Conservation (phyloP, 1,140 invertebrate species). For the Gonioctena quinquepunctata region DNA sequence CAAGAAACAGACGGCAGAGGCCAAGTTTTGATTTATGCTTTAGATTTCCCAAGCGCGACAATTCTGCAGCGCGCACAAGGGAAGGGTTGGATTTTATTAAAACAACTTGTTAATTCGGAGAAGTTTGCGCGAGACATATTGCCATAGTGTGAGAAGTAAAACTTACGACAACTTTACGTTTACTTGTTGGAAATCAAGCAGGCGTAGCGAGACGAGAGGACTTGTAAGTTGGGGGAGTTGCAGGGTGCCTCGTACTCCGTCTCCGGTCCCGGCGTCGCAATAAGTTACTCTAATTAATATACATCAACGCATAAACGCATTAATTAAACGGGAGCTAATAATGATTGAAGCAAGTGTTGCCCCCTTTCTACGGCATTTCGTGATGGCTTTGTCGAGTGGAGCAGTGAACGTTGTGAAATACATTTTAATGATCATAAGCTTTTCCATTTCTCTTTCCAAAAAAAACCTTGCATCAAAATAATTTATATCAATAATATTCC, state of each 20-base stretch:
- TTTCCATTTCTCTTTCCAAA: too few species aligned
- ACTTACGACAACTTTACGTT: conserved; percentile 25
- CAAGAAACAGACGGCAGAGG: conserved; percentile 31
- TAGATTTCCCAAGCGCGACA: conserved; percentile 40
- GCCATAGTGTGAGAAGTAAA: conserved; percentile 18
- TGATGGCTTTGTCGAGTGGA: not conserved
- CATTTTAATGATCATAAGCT: too few species aligned
- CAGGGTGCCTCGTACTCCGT: not conserved
- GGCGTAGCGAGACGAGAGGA: conserved; percentile 21
- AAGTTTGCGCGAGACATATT: conserved; percentile 38
- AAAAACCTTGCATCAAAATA: too few species aligned
- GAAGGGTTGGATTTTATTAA: conserved; percentile 53
- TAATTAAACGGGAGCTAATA: conserved; percentile 53
- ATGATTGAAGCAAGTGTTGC: conserved; percentile 52
- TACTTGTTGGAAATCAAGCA: conserved; percentile 24
- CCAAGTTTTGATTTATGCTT: conserved; percentile 54
- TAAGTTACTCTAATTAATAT: conserved; percentile 55
- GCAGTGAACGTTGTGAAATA: not conserved
- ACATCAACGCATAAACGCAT: conserved; percentile 54
- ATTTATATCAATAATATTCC: too few species aligned
- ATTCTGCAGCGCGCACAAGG: conserved; percentile 35
- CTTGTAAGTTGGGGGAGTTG: conserved; percentile 4
- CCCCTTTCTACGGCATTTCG: not conserved
- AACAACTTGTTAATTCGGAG: conserved; percentile 56
- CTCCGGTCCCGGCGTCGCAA: conserved; percentile 26